phyloP scores from a whole-genome alignment of 2,113 vertebrate genomes.

The Ictidomys tridecemlineatus region DNA sequence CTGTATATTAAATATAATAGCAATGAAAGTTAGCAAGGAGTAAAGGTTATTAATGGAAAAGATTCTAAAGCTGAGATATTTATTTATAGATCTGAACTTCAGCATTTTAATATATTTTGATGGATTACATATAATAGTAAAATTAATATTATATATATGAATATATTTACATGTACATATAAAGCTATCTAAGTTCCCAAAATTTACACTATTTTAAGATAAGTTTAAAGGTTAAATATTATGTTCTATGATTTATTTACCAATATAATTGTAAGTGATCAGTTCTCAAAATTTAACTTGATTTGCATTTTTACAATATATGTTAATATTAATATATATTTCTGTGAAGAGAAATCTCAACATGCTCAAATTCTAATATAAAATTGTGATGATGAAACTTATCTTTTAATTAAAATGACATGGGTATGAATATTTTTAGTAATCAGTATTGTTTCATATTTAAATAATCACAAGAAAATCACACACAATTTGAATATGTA shows the following conservation, averaged over 20 bases:
- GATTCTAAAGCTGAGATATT: not conserved
- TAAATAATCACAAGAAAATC: not conserved
- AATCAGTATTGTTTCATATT: not conserved
- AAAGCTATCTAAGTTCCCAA: not conserved
- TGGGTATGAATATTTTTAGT: not conserved
- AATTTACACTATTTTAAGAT: not conserved
- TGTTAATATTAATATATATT: not conserved
- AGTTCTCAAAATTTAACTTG: not conserved
- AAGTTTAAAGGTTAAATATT: conserved; percentile 4
- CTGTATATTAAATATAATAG: not conserved
- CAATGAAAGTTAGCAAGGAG: not conserved
- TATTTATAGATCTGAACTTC: not conserved
- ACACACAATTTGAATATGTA: not conserved
- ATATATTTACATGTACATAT: not conserved
- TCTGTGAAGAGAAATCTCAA: not conserved
- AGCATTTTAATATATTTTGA: not conserved
- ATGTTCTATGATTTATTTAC: not conserved
- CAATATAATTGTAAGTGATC: not conserved
- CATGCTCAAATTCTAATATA: not conserved
- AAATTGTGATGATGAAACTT: not conserved
- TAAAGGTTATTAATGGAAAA: not conserved
- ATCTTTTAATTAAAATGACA: not conserved
- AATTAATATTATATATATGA: not conserved
- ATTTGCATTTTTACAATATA: not conserved
- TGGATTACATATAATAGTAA: not conserved